Evolutionary conservation across 2,888 invertebrate species (phyloP).

Genomic region (Watsonalla binaria): DNA sequence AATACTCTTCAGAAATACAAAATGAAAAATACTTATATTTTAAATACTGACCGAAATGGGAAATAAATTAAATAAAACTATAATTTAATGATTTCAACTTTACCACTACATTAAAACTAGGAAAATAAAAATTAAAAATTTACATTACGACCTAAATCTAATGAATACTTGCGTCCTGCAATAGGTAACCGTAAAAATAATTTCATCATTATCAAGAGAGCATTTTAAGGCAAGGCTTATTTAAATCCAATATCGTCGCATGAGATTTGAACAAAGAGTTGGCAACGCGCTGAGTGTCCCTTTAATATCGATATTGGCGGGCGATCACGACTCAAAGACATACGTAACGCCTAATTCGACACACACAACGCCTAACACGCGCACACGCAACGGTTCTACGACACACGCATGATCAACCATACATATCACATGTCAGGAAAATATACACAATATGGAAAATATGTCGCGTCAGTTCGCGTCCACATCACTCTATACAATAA

Average conservation of each 20-base stretch:
- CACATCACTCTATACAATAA: slow-evolving; percentile 30
- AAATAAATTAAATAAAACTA: slow-evolving; percentile 71
- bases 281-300: slow-evolving; percentile 11
- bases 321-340: too few species aligned
- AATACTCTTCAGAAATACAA: slow-evolving; percentile 52
- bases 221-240: slow-evolving; percentile 72
- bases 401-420: slow-evolving; percentile 27
- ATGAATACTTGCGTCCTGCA: slow-evolving; percentile 75
- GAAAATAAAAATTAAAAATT: slow-evolving; percentile 56
- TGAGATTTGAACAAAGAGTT: slow-evolving; percentile 31
- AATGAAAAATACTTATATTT: slow-evolving; percentile 69
- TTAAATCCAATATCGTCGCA: slow-evolving; percentile 36
- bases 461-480: slow-evolving; percentile 24
- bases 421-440: slow-evolving; percentile 44
- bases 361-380: background rate
- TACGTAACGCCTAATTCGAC: background rate
- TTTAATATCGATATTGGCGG: background rate
- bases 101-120: slow-evolving; percentile 45
- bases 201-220: slow-evolving; percentile 72
- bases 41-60: slow-evolving; percentile 78
- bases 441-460: slow-evolving; percentile 33
- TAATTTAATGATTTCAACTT: slow-evolving; percentile 47
- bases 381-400: background rate
- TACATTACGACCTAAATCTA: slow-evolving; percentile 64
- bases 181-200: slow-evolving; percentile 75